Base-by-base conservation (phyloP, 2,113 vertebrate genomes). In the Mus spicilegus region DNA sequence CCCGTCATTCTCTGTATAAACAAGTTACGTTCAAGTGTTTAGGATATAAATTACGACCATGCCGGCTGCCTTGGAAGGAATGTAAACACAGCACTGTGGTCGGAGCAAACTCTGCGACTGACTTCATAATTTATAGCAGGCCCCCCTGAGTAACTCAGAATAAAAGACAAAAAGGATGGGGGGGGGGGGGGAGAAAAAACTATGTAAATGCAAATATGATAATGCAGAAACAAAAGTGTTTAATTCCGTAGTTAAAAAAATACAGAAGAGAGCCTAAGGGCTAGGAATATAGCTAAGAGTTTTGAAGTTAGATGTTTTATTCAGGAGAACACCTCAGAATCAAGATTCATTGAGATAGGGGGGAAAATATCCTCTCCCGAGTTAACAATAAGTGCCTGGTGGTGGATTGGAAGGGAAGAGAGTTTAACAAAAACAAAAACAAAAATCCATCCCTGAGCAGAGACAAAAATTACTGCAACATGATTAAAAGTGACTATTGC, bases 31-130 rank as follows among this genome's bases (percentile, higher is more conserved):
- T 98, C 97, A 86, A 98, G 98, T 99, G 99, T 99, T 99, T 99
- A 99, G 98, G 99, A 98, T 99, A 99, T 99, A 99, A 99, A 99
- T 99, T 99, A 99, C 98, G 98, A 98, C 98, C 98, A 98, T 98
- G 98, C 99, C 98, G 98, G 98, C 98, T 98, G 99, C 98, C 98
- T 98, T 92, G 98, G 98, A 98, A 99, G 98, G 98, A 99, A 99
- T 99, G 99, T 99, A 99, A 99, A 99, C 99, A 99, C 99, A 98
- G 98, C 98, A 98, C 99, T 99, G 99, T 99, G 99, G 99, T 99
- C 98, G 98, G 98, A 98, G 98, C 98, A 98, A 98, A 98, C 98
- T 97, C 98, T 97, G 98, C 98, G 98, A 94, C 98, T 98, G 98
- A 98, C 98, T 98, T 98, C 98, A 98, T 99, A 99, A 99, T 99